phyloP scores from a whole-genome alignment of 2,113 vertebrate species.

The Rutilus rutilus region DNA sequence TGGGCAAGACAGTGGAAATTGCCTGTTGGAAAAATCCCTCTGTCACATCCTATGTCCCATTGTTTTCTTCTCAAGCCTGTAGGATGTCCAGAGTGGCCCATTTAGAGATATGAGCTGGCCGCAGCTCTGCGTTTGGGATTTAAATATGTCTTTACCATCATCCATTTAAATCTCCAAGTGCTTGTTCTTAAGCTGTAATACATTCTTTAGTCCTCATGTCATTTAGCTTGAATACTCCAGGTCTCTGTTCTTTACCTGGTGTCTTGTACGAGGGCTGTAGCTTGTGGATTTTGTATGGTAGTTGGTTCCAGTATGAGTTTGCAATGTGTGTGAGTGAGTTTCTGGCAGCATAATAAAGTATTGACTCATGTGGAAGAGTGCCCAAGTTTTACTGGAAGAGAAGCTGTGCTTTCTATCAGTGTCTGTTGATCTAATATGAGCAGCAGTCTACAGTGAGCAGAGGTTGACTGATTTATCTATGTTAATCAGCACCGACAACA shows the following conservation, averaged over 20 bases:
- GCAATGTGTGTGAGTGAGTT: conserved; percentile 11
- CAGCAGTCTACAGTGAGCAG: neutral
- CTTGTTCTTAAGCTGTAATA: neutral
- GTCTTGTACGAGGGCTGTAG: neutral
- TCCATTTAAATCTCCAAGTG: neutral
- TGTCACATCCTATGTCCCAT: conserved; percentile 29
- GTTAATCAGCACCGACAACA: neutral
- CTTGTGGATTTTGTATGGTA: neutral
- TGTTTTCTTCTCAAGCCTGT: conserved; percentile 18
- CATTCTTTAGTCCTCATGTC: neutral
- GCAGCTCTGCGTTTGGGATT: neutral
- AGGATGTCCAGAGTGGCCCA: neutral
- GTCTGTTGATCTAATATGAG: conserved; percentile 9
- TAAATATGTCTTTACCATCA: neutral
- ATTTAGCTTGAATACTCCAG: neutral
- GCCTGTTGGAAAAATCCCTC: conserved; percentile 25
- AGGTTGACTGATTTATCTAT: neutral
- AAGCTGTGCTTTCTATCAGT: conserved; percentile 48
- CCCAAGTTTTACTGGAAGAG: conserved; percentile 51
- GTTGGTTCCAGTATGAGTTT: neutral
- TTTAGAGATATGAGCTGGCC: neutral
- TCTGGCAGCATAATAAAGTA: conserved; percentile 11
- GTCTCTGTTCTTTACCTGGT: neutral
- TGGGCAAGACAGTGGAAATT: conserved; percentile 13
- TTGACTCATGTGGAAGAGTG: conserved; percentile 51